Evolutionary conservation across 1,140 invertebrate genomes (phyloP).

Genomic region (Achroia grisella): DNA sequence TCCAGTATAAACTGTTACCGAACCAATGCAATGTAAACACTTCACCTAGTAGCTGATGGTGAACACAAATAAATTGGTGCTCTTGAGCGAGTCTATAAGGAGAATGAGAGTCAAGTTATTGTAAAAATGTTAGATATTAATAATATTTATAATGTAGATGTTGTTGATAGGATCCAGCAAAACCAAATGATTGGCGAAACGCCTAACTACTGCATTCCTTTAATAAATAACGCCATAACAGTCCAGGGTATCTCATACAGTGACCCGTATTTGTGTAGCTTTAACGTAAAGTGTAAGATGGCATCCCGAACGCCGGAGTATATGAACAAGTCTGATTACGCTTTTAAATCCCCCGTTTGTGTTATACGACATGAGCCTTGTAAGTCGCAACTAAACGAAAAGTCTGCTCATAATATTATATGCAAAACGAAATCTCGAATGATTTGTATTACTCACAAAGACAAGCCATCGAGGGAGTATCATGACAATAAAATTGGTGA

Average conservation of each 20-base stretch:
- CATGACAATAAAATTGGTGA: conserved; percentile 66
- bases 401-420: conserved; percentile 62
- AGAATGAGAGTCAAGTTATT: conserved; percentile 73
- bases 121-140: conserved; percentile 72
- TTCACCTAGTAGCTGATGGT: conserved; percentile 73
- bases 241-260: conserved; percentile 77
- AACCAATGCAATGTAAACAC: conserved; percentile 78
- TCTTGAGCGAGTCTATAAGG: conserved; percentile 71
- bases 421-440: conserved; percentile 66
- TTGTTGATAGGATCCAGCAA: conserved; percentile 74
- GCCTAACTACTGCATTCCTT: conserved; percentile 78
- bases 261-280: conserved; percentile 77
- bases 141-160: conserved; percentile 74
- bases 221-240: conserved; percentile 74
- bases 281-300: conserved; percentile 75
- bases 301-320: conserved; percentile 66
- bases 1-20: conserved; percentile 76
- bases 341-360: conserved; percentile 74
- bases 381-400: conserved; percentile 63
- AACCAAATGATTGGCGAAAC: conserved; percentile 75
- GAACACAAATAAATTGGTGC: conserved; percentile 74
- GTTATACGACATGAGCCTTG: conserved; percentile 71
- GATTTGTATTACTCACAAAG: conserved; percentile 28
- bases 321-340: conserved; percentile 75
- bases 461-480: conserved; percentile 48